Base-by-base conservation (phyloP, 2,888 invertebrate species). In the Aphrophora alni region DNA sequence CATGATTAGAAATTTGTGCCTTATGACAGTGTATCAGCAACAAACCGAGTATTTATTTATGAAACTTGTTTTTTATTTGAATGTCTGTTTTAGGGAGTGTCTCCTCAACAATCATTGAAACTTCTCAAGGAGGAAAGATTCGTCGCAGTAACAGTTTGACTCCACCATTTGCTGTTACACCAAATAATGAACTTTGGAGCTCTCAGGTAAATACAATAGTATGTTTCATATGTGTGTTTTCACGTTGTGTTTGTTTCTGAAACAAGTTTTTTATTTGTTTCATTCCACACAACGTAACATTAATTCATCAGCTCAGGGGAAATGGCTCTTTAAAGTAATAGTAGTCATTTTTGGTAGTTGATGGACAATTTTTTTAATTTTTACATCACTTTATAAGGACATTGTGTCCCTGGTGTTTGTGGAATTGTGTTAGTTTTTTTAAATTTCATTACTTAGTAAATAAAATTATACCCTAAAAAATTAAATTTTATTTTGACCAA, bases 71-170 rank as follows among this genome's bases (percentile, higher is more conserved):
- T 59, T 14, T 21, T 21, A 3, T 59, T 3, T 21, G 59, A 5
- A 59, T 59, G 14, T 59, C 2, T 59, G 59, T 59, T 59, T n/a
- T 21, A 59, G 59, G n/a, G 10, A 59, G 14, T 8, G n/a, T 21
- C 5, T 59, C 59, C 21, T 59, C 21, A n/a, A 59, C n/a, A 1
- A 59, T n/a, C 14, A 27, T 25, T 21, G 78, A 79, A 14, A 17
- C 38, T 5, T 33, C 59, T n/a, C 78, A 73, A 68, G 74, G 59
- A 21, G 59, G 83, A 38, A 85, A 84, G 75, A 83, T 82, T 3
- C 82, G 84, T 12, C 80, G 89, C 26, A 89, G 88, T 83, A 89
- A 88, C 83, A 88, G 88, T 82, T 85, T 89, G 80, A 89, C 89
- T 25, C 89, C 89, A 51, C 89, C 88, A n/a, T 87, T 88, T 82